Evolutionary conservation across 2,113 vertebrate species (phyloP).

Genomic region (Labrus mixtus): DNA sequence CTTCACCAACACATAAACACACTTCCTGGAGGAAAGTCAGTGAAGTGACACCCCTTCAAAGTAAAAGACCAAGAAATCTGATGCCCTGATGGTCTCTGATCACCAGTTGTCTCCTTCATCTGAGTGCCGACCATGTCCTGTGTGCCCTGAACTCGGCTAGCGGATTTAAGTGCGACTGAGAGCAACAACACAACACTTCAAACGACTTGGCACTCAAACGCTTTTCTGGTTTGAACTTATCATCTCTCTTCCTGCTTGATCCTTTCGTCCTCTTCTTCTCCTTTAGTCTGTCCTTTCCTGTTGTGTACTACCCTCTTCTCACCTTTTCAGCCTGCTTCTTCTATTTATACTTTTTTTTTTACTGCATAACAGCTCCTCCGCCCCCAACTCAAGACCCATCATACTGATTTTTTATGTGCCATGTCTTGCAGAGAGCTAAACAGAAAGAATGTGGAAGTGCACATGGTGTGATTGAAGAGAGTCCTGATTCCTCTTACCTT

Average conservation of each 20-base stretch:
- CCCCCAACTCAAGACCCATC: conserved; percentile 11
- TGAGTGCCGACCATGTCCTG: conserved; percentile 20
- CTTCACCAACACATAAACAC: not conserved
- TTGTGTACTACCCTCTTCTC: not conserved
- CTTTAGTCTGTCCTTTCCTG: not conserved
- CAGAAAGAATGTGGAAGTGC: not conserved
- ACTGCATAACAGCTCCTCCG: conserved; percentile 12
- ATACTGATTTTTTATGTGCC: conserved; percentile 18
- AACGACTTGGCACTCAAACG: conserved; percentile 18
- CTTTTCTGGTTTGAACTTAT: conserved; percentile 22
- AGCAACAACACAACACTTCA: conserved; percentile 32
- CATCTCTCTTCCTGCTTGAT: not conserved
- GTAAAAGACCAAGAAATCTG: conserved; percentile 7
- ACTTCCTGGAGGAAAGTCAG: not conserved
- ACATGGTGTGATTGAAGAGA: conserved; percentile 50
- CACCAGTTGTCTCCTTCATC: conserved; percentile 29
- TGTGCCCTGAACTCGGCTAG: conserved; percentile 17
- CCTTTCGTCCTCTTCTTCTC: not conserved
- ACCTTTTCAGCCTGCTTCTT: not conserved
- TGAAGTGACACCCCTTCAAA: conserved; percentile 23
- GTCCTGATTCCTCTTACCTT: conserved; percentile 16
- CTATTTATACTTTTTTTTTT: not conserved
- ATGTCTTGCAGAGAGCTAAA: conserved; percentile 9
- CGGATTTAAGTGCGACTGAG: conserved; percentile 33
- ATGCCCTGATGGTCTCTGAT: conserved; percentile 41